Percentiles rank a stretch among this genome's conserved stretches.
Evolutionary conservation across 2,113 vertebrate species (phyloP).

Genomic region (Camelus dromedarius): DNA sequence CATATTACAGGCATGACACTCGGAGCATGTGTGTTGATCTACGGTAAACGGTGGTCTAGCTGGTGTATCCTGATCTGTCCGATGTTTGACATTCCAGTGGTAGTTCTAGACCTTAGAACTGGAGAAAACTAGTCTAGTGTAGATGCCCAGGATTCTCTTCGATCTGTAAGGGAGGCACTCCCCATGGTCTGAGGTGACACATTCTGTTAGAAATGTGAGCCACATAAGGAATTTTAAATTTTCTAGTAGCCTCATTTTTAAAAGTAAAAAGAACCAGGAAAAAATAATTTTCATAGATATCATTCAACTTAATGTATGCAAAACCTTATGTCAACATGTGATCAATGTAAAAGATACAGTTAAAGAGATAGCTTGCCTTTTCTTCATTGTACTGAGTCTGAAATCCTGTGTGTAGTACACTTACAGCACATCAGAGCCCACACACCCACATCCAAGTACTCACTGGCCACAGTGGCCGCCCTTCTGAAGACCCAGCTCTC

Average conservation of each 20-base stretch:
- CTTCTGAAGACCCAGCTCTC: background rate
- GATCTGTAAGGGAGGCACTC: too few species aligned
- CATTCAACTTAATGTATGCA: background rate
- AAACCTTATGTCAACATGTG: background rate
- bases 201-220: background rate
- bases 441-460: too few species aligned
- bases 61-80: background rate
- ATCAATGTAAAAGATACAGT: background rate
- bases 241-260: background rate
- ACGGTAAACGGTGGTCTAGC: background rate
- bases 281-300: background rate
- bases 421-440: background rate
- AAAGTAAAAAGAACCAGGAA: background rate
- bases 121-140: background rate
- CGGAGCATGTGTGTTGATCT: too few species aligned
- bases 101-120: background rate
- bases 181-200: background rate
- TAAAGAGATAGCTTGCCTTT: background rate
- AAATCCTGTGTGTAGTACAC: background rate
- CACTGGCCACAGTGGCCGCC: background rate
- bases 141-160: background rate
- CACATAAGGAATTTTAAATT: background rate
- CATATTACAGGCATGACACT: background rate
- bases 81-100: too few species aligned
- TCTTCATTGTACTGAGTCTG: background rate